Conservation (phyloP, 2,797 vertebrate genomes). For the Neosalanx taihuensis region DNA sequence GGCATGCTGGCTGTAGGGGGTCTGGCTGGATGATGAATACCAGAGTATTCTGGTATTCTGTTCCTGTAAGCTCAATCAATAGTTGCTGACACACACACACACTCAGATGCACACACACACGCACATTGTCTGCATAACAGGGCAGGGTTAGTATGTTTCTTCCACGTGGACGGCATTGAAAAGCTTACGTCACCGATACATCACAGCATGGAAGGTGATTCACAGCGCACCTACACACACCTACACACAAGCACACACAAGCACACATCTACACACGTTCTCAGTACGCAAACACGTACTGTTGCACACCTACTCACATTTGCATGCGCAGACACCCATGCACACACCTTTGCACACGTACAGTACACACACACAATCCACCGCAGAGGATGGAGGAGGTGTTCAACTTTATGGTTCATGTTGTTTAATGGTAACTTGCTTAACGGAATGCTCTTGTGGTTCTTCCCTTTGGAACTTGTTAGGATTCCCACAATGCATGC, state of each 20-base stretch:
- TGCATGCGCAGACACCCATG: too few species aligned
- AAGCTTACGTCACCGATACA: background rate
- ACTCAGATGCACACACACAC: slow-evolving; percentile 36
- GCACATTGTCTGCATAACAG: slow-evolving; percentile 16
- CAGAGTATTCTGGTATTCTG: slow-evolving; percentile 13
- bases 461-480: too few species aligned
- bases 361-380: too few species aligned
- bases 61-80: slow-evolving; percentile 57
- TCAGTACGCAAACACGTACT: background rate
- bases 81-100: slow-evolving; percentile 30
- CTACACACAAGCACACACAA: background rate
- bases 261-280: too few species aligned
- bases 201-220: background rate
- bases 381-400: too few species aligned
- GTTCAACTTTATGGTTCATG: too few species aligned
- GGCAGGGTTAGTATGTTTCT: background rate
- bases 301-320: background rate
- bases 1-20: slow-evolving; percentile 26
- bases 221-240: too few species aligned
- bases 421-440: too few species aligned
- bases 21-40: slow-evolving; percentile 36
- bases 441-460: too few species aligned
- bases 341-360: too few species aligned
- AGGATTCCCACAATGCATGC: too few species aligned
- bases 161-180: background rate